A percentile compares a stretch with the other conserved stretches of the same genome.
Evolutionary conservation across 2,797 vertebrate genomes (phyloP).

Genomic region (Acomys russatus): DNA sequence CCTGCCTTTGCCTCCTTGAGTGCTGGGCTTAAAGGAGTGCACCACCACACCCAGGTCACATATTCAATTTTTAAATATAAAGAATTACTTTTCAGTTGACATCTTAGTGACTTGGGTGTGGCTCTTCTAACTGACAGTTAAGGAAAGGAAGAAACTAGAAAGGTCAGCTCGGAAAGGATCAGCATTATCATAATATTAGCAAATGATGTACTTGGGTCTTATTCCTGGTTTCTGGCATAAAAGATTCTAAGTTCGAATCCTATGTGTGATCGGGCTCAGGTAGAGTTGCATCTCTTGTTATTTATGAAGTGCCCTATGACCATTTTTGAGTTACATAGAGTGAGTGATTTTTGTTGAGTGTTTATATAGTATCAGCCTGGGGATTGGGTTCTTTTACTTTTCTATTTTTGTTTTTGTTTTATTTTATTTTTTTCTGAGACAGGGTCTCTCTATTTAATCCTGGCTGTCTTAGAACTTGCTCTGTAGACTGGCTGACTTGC

Average conservation of each 20-base stretch:
- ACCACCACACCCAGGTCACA: no score
- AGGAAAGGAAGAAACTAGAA: not conserved
- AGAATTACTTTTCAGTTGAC: not conserved
- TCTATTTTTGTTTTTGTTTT: not conserved
- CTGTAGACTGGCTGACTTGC: not conserved
- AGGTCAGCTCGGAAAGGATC: not conserved
- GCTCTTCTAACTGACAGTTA: not conserved
- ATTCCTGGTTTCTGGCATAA: not conserved
- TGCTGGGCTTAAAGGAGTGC: no score
- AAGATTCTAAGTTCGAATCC: not conserved
- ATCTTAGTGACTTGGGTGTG: not conserved
- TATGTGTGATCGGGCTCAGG: no score
- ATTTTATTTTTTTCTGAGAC: not conserved
- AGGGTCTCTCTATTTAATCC: not conserved
- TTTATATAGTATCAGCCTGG: no score
- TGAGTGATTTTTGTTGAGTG: not conserved
- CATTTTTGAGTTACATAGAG: not conserved
- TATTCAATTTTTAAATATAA: not conserved
- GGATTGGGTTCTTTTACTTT: not conserved
- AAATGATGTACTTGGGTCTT: not conserved
- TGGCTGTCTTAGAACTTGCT: not conserved
- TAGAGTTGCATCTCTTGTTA: not conserved
- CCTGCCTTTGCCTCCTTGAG: no score
- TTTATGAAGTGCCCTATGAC: no score
- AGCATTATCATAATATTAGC: not conserved